Conservation (phyloP, 2,888 invertebrate species). For the Tetragonula carbonaria region DNA sequence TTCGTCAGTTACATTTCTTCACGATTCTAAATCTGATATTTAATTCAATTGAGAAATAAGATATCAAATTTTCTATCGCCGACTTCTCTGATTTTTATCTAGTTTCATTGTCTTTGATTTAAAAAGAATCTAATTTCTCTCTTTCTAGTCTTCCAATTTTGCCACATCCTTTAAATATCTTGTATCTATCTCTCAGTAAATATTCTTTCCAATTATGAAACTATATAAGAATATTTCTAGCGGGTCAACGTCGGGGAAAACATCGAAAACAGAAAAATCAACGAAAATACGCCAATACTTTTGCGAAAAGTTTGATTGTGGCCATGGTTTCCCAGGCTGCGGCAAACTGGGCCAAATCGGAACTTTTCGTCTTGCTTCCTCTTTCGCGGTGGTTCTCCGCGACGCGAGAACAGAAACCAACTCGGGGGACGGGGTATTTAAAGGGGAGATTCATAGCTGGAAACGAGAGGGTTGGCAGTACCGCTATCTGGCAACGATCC, state of each 20-base stretch:
- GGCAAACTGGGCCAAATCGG: constrained; percentile 45
- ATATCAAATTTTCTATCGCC: no score
- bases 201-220: no score
- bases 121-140: no score
- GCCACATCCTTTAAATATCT: no score
- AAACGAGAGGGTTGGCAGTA: constrained; percentile 39
- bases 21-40: no score
- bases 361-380: constrained; percentile 40
- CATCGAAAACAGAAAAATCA: not conserved
- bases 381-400: constrained; percentile 32
- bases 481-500: not conserved
- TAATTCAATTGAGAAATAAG: no score
- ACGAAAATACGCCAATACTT: not conserved
- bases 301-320: not conserved
- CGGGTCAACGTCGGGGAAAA: not conserved
- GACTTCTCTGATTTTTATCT: no score
- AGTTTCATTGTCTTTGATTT: no score
- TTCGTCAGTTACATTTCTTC: no score
- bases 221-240: no score
- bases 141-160: no score
- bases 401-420: constrained; percentile 47
- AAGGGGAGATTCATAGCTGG: constrained; percentile 19
- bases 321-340: not conserved
- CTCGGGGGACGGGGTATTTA: constrained; percentile 11
- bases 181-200: no score